A percentile compares a stretch with the other conserved stretches of the same genome.
These are phyloP conservation scores for Saiga tatarica DNA, from an alignment of 2,113 vertebrate genomes.

Conservation along the genomic window DNA sequence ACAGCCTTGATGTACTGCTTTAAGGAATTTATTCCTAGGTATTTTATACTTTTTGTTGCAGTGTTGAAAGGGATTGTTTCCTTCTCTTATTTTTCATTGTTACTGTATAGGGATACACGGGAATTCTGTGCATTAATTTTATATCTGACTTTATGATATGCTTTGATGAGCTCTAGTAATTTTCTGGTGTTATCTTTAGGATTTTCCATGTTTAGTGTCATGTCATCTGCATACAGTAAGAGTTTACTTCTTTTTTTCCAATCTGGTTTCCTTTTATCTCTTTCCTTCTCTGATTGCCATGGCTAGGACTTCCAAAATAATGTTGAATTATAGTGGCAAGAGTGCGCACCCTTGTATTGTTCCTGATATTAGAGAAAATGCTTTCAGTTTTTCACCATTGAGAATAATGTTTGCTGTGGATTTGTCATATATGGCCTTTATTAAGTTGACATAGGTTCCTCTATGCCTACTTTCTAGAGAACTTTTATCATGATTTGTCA, in stretches of 20 bases:
- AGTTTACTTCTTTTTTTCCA: not conserved
- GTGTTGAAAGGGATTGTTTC: not conserved
- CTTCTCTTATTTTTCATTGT: not conserved
- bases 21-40: not conserved
- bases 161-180: not conserved
- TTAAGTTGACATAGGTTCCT: not conserved
- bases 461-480: not conserved
- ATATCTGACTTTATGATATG: not conserved
- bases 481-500: not conserved
- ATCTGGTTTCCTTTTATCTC: not conserved
- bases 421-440: not conserved
- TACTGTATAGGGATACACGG: not conserved
- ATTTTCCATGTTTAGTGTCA: not conserved
- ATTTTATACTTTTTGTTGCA: not conserved
- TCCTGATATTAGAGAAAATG: not conserved
- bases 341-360: not conserved
- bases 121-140: not conserved
- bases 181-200: not conserved
- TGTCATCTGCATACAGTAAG: not conserved
- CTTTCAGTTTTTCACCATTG: not conserved
- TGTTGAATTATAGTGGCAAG: not conserved
- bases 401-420: not conserved
- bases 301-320: not conserved
- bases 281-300: not conserved
- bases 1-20: too few species aligned